phyloP scores from a whole-genome alignment of 1,140 invertebrate genomes.

The Drosophila insularis region DNA sequence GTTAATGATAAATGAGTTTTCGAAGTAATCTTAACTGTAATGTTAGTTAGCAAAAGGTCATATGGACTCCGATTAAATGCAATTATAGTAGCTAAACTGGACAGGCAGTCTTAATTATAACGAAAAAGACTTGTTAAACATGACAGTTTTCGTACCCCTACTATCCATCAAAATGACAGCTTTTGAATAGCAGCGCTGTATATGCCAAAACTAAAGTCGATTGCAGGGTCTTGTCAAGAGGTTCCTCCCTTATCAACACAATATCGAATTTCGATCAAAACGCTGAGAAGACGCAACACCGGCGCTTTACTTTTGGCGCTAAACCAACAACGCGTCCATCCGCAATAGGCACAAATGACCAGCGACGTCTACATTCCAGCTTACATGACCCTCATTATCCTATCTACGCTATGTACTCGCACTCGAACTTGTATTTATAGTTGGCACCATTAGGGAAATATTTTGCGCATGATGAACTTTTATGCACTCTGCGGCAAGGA shows the following conservation, averaged over 20 bases:
- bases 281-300: constrained; percentile 52
- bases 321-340: constrained; percentile 44
- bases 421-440: constrained; percentile 15
- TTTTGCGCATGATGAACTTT: constrained; percentile 33
- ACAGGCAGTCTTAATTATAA: constrained; percentile 64
- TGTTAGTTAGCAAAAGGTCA: constrained; percentile 16
- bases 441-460: constrained; percentile 73
- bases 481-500: constrained; percentile 46
- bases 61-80: constrained; percentile 34
- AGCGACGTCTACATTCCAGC: constrained; percentile 51
- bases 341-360: constrained; percentile 26
- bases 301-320: constrained; percentile 69
- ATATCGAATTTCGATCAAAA: constrained; percentile 82
- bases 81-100: constrained; percentile 31
- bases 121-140: constrained; percentile 75
- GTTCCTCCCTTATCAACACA: constrained; percentile 69
- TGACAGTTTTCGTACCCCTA: constrained; percentile 73
- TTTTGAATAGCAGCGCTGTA: constrained; percentile 43
- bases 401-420: constrained; percentile 32
- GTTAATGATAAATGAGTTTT: constrained; percentile 68
- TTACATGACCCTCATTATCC: constrained; percentile 76
- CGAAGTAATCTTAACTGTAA: constrained; percentile 50
- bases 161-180: constrained; percentile 79
- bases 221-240: constrained; percentile 41
- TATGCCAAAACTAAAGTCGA: constrained; percentile 40